Evolutionary conservation across 2,888 invertebrate genomes (phyloP), one percentile per base, ranked within the genome.

Genomic region (Caenorhabditis imperialis): DNA sequence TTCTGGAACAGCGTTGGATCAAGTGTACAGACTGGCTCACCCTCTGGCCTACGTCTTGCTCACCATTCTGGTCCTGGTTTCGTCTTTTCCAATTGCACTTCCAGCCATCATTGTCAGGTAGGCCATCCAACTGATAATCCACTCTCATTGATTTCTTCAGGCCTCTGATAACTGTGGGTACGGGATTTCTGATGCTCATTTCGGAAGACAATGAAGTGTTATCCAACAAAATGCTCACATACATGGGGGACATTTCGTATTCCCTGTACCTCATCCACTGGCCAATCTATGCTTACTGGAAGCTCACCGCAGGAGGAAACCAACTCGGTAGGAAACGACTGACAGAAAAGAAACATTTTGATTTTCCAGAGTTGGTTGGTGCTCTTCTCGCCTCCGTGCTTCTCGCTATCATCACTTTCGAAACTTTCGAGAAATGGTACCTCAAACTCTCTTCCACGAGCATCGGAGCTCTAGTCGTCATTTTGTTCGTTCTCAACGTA

Each of bases 241-340:
- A 67, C n/a, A 58, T 67, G 12, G 67, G 67, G 6, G 67, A 67
- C 27, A 57, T 67, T 30, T 67, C 67, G 12, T 67, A 67, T 22
- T 58, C 67, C 3, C 18, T 67, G 0, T 67, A 67, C 8, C 38
- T 67, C 7, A 51, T 67, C 22, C 67, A 67, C 16, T 67, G 67
- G 67, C 67, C 67, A 6, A 58, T 67, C 35, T 67, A 51, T 51
- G 57, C 58, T 7, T 67, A 51, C 18, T 48, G 47, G 30, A 57
- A 50, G 7, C 25, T 67, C 10, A 48, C 55, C 8, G 14, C 40
- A 1, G 50, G 40, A 4, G 55, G 40, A 12, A 40, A 38, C 22
- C 20, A 55, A 33, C 25, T 14, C 20, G 40, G 55, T 65, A 22
- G 30, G n/a, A n/a, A n/a, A n/a, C n/a, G n/a, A n/a, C n/a, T n/a